Evolutionary conservation across 1,140 invertebrate genomes (phyloP), one percentile per base, ranked within the genome.

Genomic region (Dendrolimus kikuchii): DNA sequence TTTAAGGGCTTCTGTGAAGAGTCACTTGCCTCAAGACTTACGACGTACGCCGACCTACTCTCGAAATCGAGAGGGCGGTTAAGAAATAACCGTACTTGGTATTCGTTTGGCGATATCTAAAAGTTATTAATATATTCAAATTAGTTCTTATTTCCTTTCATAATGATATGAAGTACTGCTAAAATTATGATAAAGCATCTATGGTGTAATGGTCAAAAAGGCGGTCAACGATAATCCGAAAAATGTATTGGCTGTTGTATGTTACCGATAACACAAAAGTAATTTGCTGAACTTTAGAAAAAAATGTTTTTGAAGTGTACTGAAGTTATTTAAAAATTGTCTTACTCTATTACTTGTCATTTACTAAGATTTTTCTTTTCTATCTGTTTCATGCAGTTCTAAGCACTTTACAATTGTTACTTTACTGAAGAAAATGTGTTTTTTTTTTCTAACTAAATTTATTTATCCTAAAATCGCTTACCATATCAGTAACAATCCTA

Each of bases 11-110:
- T 89, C 46, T 90, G 90, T n/a, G 87, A 83, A 2, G 88, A 86
- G 68, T 95, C 94, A 4, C 82, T 81, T 0, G 94, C 94, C 53
- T 90, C 77, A 0, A 95, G 74, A 43, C 89, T 91, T 54, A 95
- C 88, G 6, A 91, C 88, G 64, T 94, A 95, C 0, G 92, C 92
- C 9, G 92, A 91, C 49, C 92, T 88, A 55, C 89, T 91, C 68
- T 95, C 94, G 66, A 90, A 95, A 73, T 96, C 94, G 44, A 96
- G 68, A 0, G 89, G 80, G 50, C 90, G 87, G 5, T 88, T 84
- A 0, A 95, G 72, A 7, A 88, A 89, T 1, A 96, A 86, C 6
- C 90, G 88, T 0, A 93, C 93, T 41, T 91, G 89, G 66, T 92
- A 95, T 59, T 92, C 89, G 42, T 94, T 94, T 53, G 92, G 90